Evolutionary conservation across 2,113 vertebrate genomes (phyloP), one percentile per base, ranked within the genome.

Genomic region (Saguinus midas): DNA sequence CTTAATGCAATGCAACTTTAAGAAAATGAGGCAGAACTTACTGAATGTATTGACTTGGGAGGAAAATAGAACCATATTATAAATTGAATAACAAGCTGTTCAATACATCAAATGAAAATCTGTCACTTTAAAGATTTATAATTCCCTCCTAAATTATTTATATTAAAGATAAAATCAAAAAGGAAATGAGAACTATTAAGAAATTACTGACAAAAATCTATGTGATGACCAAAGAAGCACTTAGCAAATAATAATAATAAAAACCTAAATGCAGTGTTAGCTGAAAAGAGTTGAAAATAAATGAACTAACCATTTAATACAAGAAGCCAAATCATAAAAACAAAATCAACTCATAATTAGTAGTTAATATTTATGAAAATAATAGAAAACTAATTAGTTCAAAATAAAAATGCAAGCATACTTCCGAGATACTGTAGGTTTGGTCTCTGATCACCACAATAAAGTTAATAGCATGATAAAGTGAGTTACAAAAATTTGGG

Each of bases 121-220:
- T 48, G 9, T 93, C 64, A 40, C 79, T 73, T 84, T 90, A 58
- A 89, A 95, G 57, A 40, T 90, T 85, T 64, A 95, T 90, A 93
- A 50, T 68, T 57, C 6, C 18, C 64, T 85, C 55, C 32, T 50
- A 68, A 96, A 95, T 72, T 89, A 81, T 55, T 80, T 91, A 76
- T 2, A 72, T 90, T 90, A 93, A 86, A 86, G 32, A 93, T 32
- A 4, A 87, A 94, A 82, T 81, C 1, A 73, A 90, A 96, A 72
- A n/a, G 66, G 43, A 75, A 90, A 72, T 76, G 52, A 94, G 17
- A 27, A 52, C 52, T 57, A 70, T 83, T 95, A 72, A 76, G 43
- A 89, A 79, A 86, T 88, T 83, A 79, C 43, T 83, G 87, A 70
- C 12, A 52, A 87, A 40, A 94, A 78, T 87, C 61, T 78, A 21